Conservation (phyloP, 2,888 invertebrate genomes). For the Apotomis capreana region DNA sequence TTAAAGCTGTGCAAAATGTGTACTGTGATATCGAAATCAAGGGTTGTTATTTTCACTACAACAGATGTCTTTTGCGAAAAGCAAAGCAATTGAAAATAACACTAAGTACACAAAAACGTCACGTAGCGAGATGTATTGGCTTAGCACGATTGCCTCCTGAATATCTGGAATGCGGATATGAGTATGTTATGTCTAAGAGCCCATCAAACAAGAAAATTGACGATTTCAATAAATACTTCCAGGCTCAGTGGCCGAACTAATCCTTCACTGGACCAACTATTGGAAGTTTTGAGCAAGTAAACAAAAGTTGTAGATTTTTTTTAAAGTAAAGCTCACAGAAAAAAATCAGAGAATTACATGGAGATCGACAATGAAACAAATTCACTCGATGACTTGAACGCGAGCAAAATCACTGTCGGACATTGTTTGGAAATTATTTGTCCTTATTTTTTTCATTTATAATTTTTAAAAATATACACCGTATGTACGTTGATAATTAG, state of each 20-base stretch:
- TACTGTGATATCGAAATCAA: constrained; percentile 8
- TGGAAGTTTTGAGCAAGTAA: constrained; percentile 8
- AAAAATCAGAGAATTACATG: constrained; percentile 18
- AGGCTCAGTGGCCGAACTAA: not conserved
- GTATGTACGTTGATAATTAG: no score
- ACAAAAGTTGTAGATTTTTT: constrained; percentile 14
- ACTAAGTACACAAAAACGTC: constrained; percentile 7
- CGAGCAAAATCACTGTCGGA: constrained; percentile 18
- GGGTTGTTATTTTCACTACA: constrained; percentile 16
- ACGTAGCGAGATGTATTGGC: constrained; percentile 11
- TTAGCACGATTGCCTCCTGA: constrained; percentile 11
- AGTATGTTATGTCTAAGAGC: constrained; percentile 6
- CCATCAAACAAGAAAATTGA: not conserved
- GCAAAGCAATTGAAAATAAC: constrained; percentile 9
- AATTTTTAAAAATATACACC: no score
- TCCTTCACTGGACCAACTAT: not conserved
- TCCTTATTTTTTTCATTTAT: not conserved
- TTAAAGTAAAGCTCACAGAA: constrained; percentile 23
- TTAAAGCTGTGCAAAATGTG: constrained; percentile 12
- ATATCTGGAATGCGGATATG: constrained; percentile 10
- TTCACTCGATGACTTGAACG: constrained; percentile 16
- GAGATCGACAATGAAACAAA: constrained; percentile 22
- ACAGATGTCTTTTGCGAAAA: constrained; percentile 6
- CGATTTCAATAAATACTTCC: constrained; percentile 6
- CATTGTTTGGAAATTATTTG: not conserved